A percentile compares a stretch with the other conserved stretches of the same genome.
Evolutionary conservation across 2,113 vertebrate genomes (phyloP).

Genomic region (Zosterops lateralis): DNA sequence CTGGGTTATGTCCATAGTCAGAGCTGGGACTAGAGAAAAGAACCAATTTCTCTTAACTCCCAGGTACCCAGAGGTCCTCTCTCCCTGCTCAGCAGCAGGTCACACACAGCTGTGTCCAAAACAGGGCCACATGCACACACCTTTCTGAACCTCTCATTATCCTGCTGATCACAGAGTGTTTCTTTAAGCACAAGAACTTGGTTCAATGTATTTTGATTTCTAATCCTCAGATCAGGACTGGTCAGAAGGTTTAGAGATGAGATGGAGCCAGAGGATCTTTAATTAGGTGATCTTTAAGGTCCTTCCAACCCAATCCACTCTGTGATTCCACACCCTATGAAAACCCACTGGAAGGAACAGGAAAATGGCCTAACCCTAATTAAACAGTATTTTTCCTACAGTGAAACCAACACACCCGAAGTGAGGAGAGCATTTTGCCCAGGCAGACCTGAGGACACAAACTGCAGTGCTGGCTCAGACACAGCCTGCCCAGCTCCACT

Average conservation of each 20-base stretch:
- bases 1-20: not conserved
- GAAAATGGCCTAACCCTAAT: not conserved
- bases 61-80: not conserved
- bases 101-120: not conserved
- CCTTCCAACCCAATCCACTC: not conserved
- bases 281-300: not conserved
- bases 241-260: not conserved
- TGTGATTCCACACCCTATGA: not conserved
- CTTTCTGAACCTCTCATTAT: not conserved
- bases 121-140: fast-evolving
- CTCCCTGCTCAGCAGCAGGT: not conserved
- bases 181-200: not conserved
- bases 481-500: not conserved
- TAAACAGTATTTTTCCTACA: not conserved
- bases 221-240: not conserved
- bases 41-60: not conserved
- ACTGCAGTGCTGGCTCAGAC: not conserved
- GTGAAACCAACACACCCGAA: not conserved
- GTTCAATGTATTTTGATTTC: not conserved
- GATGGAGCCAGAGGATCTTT: not conserved
- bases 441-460: not conserved
- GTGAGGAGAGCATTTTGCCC: not conserved
- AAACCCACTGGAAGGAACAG: fast-evolving
- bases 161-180: not conserved
- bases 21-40: not conserved